These are phyloP conservation scores for Frankliniella fusca DNA, from an alignment of 2,888 invertebrate genomes.

Conservation along the genomic window DNA sequence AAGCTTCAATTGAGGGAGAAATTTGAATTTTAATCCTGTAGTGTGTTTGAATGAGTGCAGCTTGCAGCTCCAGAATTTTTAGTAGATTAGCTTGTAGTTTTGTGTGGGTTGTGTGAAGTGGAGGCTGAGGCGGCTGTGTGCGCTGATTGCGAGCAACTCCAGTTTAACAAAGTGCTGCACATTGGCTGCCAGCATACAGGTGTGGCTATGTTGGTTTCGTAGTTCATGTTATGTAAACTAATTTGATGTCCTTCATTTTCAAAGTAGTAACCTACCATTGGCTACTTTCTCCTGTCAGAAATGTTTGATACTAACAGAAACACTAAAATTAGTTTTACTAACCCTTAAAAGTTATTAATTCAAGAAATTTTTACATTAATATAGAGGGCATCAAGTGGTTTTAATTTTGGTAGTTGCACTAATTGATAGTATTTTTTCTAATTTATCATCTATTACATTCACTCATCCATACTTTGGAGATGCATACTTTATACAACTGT, in stretches of 20 bases:
- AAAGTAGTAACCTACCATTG: too few species aligned
- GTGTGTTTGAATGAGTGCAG: slow-evolving; percentile 31
- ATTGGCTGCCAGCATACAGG: background rate
- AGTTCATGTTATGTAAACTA: background rate
- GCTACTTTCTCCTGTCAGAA: too few species aligned
- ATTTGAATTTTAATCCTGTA: background rate
- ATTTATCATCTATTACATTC: background rate
- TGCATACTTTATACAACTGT: too few species aligned
- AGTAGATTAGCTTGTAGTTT: slow-evolving; percentile 23
- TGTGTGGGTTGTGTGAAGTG: slow-evolving; percentile 9
- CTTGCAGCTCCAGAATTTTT: background rate
- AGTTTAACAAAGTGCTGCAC: background rate
- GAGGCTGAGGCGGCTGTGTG: slow-evolving; percentile 21
- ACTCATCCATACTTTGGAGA: too few species aligned
- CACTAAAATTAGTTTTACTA: background rate
- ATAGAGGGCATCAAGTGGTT: background rate
- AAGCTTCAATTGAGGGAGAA: background rate
- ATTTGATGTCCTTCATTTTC: background rate
- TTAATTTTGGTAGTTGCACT: background rate
- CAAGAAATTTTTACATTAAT: background rate
- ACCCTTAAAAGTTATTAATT: background rate
- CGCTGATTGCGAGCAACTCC: slow-evolving; percentile 9
- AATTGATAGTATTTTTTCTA: background rate
- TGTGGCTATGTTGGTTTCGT: slow-evolving; percentile 6
- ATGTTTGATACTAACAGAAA: background rate